Conservation (phyloP, 2,888 invertebrate species). For the Nomada ferruginata region DNA sequence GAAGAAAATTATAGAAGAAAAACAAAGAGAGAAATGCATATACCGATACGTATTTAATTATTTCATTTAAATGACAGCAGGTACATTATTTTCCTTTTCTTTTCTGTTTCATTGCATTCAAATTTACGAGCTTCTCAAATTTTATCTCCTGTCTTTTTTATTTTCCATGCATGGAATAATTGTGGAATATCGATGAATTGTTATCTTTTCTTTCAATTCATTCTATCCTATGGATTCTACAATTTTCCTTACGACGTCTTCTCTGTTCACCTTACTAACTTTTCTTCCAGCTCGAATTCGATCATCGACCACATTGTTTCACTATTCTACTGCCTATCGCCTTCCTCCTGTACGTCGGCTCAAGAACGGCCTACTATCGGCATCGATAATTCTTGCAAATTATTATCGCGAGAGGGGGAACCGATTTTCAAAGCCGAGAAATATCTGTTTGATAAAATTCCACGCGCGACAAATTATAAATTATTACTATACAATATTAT, state of each 20-base stretch:
- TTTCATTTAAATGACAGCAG: neutral
- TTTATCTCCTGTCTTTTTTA: too few relatives aligned
- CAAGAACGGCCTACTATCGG: slow-evolving; percentile 65
- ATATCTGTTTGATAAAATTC: neutral
- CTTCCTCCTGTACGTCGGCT: slow-evolving; percentile 67
- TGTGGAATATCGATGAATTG: neutral
- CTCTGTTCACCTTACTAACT: slow-evolving; percentile 40
- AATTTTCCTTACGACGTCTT: slow-evolving; percentile 10
- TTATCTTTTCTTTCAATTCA: neutral
- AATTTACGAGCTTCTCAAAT: neutral
- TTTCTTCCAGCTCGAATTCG: slow-evolving; percentile 67
- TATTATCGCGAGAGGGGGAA: slow-evolving; percentile 13
- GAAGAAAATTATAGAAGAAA: neutral
- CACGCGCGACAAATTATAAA: neutral
- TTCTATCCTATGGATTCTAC: neutral
- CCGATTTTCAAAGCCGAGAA: neutral
- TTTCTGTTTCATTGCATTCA: neutral
- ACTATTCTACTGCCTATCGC: slow-evolving; percentile 69
- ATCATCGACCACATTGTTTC: slow-evolving; percentile 58
- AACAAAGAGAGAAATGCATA: neutral
- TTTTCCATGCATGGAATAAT: too few relatives aligned
- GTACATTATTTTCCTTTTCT: neutral
- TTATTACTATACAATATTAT: too few relatives aligned
- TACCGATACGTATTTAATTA: neutral
- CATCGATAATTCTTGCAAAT: slow-evolving; percentile 56